These are phyloP conservation scores for Fregetta grallaria DNA, from an alignment of 2,113 vertebrate genomes.

Conservation along the genomic window DNA sequence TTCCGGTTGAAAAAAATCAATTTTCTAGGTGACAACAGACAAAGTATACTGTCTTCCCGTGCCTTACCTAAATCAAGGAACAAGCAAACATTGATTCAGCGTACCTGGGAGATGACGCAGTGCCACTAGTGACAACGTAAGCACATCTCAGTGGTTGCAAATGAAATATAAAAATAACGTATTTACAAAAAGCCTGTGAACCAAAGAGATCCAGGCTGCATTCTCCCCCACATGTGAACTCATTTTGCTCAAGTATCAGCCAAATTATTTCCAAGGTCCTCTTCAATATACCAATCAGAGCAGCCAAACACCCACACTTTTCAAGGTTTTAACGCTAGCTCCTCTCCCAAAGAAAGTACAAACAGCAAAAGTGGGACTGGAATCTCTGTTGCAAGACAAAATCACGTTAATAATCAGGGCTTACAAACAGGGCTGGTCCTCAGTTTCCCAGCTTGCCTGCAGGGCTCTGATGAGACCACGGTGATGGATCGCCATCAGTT, in stretches of 20 bases:
- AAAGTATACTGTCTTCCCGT: background rate
- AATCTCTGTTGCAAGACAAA: background rate
- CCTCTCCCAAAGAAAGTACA: background rate
- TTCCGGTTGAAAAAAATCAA: background rate
- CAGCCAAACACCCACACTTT: background rate
- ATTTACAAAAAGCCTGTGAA: background rate
- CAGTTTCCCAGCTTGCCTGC: background rate
- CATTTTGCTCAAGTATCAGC: background rate
- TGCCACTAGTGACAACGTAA: background rate
- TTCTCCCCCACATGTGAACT: background rate
- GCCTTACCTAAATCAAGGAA: background rate
- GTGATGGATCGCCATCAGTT: background rate
- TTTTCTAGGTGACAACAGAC: background rate
- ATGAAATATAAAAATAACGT: background rate
- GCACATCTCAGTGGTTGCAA: background rate
- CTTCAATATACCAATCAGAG: background rate
- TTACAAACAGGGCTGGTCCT: background rate
- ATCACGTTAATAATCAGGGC: background rate
- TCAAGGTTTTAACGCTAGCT: background rate
- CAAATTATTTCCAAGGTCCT: background rate
- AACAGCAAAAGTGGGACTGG: background rate
- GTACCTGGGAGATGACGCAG: background rate
- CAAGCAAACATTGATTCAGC: background rate
- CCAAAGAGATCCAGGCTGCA: background rate
- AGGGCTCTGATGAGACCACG: background rate